Evolutionary conservation across 1,140 invertebrate species (phyloP).

Genomic region (Periplaneta americana): DNA sequence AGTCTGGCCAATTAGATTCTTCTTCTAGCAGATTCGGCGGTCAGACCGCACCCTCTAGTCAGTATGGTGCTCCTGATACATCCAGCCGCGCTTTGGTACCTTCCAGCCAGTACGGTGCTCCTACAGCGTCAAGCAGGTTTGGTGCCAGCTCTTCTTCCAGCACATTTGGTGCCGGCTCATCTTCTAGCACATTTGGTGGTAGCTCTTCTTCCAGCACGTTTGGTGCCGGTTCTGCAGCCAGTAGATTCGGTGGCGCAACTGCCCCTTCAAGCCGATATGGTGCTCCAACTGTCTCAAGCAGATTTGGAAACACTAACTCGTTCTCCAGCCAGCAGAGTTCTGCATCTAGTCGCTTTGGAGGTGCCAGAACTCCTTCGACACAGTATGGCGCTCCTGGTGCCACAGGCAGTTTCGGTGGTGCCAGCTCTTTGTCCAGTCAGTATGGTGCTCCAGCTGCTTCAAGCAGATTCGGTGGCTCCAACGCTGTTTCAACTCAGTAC

Average conservation of each 20-base stretch:
- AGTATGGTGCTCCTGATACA: neutral
- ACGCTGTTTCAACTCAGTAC: neutral
- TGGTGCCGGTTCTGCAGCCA: neutral
- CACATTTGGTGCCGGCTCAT: neutral
- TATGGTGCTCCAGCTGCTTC: neutral
- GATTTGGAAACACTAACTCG: neutral
- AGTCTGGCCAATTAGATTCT: too few species aligned
- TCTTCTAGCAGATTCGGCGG: neutral
- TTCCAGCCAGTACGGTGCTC: slow-evolving; percentile 2
- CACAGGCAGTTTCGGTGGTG: neutral
- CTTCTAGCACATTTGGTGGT: neutral
- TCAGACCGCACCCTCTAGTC: neutral
- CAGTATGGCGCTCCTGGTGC: neutral
- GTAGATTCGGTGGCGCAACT: neutral
- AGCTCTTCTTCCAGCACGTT: neutral
- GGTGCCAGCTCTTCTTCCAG: neutral
- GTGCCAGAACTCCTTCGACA: neutral
- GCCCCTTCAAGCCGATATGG: slow-evolving; percentile 9
- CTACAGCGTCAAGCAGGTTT: neutral
- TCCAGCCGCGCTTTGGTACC: neutral
- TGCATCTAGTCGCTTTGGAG: neutral
- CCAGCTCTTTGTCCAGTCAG: neutral
- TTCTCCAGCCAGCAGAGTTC: neutral
- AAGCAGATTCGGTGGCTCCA: neutral
- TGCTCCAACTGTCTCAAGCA: neutral